phyloP scores from a whole-genome alignment of 2,113 vertebrate species.

The Uria lomvia region DNA sequence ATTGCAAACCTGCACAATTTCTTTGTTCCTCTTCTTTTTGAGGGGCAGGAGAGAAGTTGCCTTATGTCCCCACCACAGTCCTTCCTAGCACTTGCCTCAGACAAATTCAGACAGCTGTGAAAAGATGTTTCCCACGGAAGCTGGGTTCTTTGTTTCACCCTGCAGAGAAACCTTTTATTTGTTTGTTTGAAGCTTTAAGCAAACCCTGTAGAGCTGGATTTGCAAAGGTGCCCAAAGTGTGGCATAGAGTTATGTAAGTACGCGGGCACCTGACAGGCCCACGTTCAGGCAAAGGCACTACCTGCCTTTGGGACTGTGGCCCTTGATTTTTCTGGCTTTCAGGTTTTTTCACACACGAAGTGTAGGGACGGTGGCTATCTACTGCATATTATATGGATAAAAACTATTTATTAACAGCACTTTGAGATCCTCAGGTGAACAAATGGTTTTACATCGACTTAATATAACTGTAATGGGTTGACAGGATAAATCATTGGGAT shows the following conservation, averaged over 20 bases:
- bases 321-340: neutral
- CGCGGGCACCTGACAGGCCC: neutral
- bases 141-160: neutral
- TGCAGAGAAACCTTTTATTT: neutral
- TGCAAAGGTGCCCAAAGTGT: neutral
- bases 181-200: neutral
- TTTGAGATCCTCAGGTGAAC: neutral
- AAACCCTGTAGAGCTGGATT: neutral
- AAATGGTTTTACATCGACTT: neutral
- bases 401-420: neutral
- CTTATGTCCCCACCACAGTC: neutral
- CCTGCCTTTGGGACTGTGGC: accelerated
- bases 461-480: neutral
- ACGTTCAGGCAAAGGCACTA: neutral
- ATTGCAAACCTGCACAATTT: neutral
- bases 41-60: neutral
- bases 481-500: neutral
- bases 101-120: neutral
- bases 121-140: neutral
- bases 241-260: neutral
- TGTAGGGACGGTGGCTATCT: neutral
- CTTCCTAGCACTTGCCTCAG: neutral
- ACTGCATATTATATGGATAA: neutral
- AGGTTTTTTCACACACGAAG: neutral
- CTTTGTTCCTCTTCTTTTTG: neutral